phyloP scores from a whole-genome alignment of 2,113 vertebrate species.

The Micronycteris hirsuta region DNA sequence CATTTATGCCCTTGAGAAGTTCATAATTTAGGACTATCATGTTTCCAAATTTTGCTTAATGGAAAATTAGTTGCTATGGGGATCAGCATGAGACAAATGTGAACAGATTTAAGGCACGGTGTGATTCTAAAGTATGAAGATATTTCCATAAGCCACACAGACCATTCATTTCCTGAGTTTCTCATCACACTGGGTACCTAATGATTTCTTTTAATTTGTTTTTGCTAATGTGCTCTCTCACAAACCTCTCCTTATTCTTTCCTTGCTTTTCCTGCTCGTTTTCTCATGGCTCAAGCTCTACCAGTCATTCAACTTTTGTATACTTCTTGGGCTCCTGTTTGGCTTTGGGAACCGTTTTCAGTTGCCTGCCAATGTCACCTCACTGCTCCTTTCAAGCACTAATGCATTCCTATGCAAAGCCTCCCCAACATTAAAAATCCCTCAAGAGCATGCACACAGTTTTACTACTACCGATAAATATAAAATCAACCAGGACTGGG shows the following conservation, averaged over 20 bases:
- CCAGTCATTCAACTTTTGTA: neutral
- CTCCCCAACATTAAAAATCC: neutral
- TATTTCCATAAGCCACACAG: slow-evolving; percentile 7
- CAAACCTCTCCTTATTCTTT: neutral
- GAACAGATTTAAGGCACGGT: slow-evolving; percentile 17
- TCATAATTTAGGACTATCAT: neutral
- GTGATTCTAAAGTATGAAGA: neutral
- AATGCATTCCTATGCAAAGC: neutral
- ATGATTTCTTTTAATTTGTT: slow-evolving; percentile 48
- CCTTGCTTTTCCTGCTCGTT: neutral
- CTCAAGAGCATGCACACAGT: neutral
- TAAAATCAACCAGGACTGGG: neutral
- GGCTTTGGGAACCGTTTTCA: neutral
- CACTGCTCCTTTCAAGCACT: neutral
- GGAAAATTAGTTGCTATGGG: slow-evolving; percentile 45
- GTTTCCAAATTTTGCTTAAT: slow-evolving; percentile 24
- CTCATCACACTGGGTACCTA: neutral
- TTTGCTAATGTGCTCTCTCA: neutral
- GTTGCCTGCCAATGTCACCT: neutral
- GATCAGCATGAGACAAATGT: slow-evolving; percentile 35
- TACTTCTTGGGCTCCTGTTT: neutral
- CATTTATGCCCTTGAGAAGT: neutral
- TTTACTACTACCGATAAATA: neutral
- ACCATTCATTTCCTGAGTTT: slow-evolving; percentile 19
- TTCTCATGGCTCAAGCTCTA: neutral